Base-by-base conservation (phyloP, 2,113 vertebrate genomes). In the Bufo gargarizans region DNA sequence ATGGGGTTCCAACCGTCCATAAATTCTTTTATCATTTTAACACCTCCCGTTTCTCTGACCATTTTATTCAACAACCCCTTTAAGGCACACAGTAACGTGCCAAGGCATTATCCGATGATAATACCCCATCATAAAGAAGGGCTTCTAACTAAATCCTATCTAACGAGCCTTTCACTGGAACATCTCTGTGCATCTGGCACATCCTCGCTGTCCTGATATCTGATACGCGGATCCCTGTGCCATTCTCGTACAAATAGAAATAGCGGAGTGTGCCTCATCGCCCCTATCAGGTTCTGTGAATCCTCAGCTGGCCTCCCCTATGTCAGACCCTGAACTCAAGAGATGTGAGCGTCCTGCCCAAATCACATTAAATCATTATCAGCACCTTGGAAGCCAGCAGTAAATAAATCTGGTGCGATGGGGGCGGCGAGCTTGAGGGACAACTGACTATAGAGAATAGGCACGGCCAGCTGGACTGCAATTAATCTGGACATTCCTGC, bases 281-380 rank as follows among this genome's bases (percentile, higher is more conserved):
- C 53, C 4, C 20, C 33, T 16, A 14, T 85, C n/a, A 77, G 58
- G 47, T 14, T 45, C 76, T 71, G 9, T 11, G 50, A 79, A 58
- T 80, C 77, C 77, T 71, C 20, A 13, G 5, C 3, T 33, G 74
- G 20, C 85, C 58, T 78, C n/a, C 19, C 22, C 10, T 20, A 20
- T 47, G 71, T 59, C 84, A 76, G 33, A 7, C 20, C 49, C 12
- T 4, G 33, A 58, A 14, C 6, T 19, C 22, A 19, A 69, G 16
- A 43, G 58, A 13, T 71, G 56, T 58, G 14, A 50, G 71, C 20
- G 22, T 76, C 72, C 58, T 69, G 59, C 16, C 77, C 80, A 67
- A 72, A 83, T 76, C 16, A 9, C 33, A 65, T 77, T 33, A 83
- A 84, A 50, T 77, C 47, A 88, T 84, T 77, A 78, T 84, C 47